Percentiles rank a stretch among this genome's conserved stretches.
Conservation (phyloP, 2,888 invertebrate species). For the Tipula lateralis region DNA sequence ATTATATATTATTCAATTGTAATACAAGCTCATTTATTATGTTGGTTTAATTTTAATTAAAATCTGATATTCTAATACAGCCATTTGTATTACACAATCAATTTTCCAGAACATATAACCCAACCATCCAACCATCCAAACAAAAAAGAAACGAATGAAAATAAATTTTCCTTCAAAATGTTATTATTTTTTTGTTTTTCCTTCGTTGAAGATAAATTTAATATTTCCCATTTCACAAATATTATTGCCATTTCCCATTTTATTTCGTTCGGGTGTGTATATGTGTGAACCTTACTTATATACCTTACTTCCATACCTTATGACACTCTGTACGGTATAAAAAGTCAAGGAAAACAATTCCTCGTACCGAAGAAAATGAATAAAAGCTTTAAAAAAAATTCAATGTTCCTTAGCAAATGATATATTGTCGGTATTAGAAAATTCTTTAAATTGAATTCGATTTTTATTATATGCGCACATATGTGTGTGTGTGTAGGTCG, state of each 20-base stretch:
- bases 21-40: neutral
- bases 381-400: neutral
- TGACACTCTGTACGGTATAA: neutral
- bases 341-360: neutral
- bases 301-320: too few relatives aligned
- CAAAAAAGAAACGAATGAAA: neutral
- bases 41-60: neutral
- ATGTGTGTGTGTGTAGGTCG: neutral
- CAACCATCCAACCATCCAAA: neutral
- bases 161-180: neutral
- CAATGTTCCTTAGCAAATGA: conserved; percentile 7
- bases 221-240: neutral
- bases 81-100: neutral
- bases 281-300: neutral
- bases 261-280: neutral
- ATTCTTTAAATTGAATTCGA: neutral
- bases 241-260: neutral
- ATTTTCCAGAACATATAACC: neutral
- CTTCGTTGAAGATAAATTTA: neutral
- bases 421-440: neutral
- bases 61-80: neutral
- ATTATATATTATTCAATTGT: too few relatives aligned
- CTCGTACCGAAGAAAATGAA: neutral
- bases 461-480: neutral
- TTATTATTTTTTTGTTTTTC: neutral